A percentile compares a stretch with the other conserved stretches of the same genome.
Conservation (phyloP, 2,888 invertebrate genomes). For the Eugnorisma glareosa region DNA sequence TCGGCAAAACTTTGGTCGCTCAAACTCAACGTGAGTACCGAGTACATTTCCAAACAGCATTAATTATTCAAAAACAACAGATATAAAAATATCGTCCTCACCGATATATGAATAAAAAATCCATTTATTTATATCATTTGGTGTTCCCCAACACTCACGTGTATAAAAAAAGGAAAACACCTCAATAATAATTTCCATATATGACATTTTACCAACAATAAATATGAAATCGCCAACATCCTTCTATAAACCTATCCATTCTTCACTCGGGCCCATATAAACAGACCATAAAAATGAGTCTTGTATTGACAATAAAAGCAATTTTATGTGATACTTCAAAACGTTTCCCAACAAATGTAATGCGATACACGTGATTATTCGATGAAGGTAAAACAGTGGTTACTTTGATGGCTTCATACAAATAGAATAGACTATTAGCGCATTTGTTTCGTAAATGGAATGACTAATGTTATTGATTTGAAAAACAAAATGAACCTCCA, state of each 20-base stretch:
- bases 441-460: constrained; percentile 32
- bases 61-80: neutral
- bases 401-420: constrained; percentile 56
- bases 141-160: neutral
- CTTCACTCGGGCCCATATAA: constrained; percentile 81
- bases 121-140: neutral
- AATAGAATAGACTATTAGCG: constrained; percentile 25
- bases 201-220: constrained; percentile 70
- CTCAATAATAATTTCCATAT: constrained; percentile 60
- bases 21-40: neutral
- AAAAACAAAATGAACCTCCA: neutral
- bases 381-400: constrained; percentile 47
- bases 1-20: neutral
- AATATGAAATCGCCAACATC: constrained; percentile 76
- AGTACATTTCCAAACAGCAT: neutral
- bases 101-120: constrained; percentile 20
- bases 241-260: constrained; percentile 78
- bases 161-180: constrained; percentile 18
- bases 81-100: constrained; percentile 1
- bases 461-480: constrained; percentile 19
- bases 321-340: constrained; percentile 79
- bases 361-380: constrained; percentile 59
- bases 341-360: constrained; percentile 72
- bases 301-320: constrained; percentile 83
- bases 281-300: constrained; percentile 87